Percentiles rank a stretch among this genome's conserved stretches.
Evolutionary conservation across 37 sponge, comb jelly and placozoan species (phyloP).

Genomic region (Theonella swinhoei): DNA sequence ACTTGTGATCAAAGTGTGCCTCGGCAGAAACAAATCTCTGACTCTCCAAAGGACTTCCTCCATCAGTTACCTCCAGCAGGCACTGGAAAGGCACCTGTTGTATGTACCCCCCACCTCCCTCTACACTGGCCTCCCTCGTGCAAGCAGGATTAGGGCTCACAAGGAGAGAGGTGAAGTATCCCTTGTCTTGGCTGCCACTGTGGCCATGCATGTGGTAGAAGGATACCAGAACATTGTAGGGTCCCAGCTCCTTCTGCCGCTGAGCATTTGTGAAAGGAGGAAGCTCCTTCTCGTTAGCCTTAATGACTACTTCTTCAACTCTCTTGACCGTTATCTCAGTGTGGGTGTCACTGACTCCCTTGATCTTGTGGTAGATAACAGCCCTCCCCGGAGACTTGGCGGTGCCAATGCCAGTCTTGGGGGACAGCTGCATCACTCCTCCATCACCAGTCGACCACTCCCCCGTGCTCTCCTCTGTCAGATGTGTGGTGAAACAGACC

Average conservation of each 20-base stretch:
- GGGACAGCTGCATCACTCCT: conserved; percentile 44
- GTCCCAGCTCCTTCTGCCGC: conserved; percentile 32
- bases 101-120: conserved; percentile 8
- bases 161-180: conserved; percentile 33
- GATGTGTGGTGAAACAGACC: conserved; percentile 78
- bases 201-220: background rate
- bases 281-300: background rate
- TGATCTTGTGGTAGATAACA: conserved; percentile 68
- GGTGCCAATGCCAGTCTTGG: conserved; percentile 55
- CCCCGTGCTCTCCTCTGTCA: conserved; percentile 66
- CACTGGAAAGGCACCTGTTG: conserved; percentile 78
- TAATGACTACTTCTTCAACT: conserved; percentile 23
- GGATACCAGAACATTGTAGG: conserved; percentile 39
- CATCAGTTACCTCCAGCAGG: conserved; percentile 37
- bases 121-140: background rate
- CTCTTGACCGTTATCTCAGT: conserved; percentile 72
- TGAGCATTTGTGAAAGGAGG: conserved; percentile 52
- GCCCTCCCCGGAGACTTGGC: conserved; percentile 61
- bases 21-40: conserved; percentile 18
- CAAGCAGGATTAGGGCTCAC: conserved; percentile 47
- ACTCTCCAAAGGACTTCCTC: background rate
- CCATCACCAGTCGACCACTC: conserved; percentile 64
- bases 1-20: conserved; percentile 43
- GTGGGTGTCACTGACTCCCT: conserved; percentile 70
- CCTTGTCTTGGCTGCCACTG: background rate